A percentile compares a stretch with the other conserved stretches of the same genome.
These are phyloP conservation scores for Pentamera pediparva DNA, from an alignment of 53 echinoderm and acorn worm genomes.

Conservation along the genomic window DNA sequence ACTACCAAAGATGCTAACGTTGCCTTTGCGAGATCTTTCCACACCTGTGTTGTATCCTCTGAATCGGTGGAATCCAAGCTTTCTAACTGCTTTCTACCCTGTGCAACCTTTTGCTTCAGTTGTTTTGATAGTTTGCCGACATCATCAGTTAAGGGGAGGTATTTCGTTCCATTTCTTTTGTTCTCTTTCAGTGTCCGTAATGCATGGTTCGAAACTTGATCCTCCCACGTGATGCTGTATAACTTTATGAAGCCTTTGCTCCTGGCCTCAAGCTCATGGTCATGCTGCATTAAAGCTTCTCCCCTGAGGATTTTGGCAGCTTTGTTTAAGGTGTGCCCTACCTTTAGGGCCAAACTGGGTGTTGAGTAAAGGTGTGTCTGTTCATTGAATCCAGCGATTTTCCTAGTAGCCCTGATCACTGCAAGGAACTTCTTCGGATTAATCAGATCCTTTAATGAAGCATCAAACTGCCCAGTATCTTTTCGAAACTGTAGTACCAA, in stretches of 20 bases:
- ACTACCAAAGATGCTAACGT: constrained; percentile 49
- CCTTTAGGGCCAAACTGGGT: constrained; percentile 30
- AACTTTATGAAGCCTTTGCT: constrained; percentile 1
- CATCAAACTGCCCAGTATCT: constrained; percentile 1
- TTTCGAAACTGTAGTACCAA: constrained; percentile 9
- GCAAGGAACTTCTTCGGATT: constrained; percentile 23
- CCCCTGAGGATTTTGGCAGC: constrained; percentile 31
- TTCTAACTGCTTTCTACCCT: not conserved
- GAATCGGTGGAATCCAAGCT: not conserved
- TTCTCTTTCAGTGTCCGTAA: constrained; percentile 45
- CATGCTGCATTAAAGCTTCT: constrained; percentile 19
- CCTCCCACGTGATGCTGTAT: constrained; percentile 1
- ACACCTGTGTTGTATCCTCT: constrained; percentile 24
- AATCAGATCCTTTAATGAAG: constrained; percentile 9
- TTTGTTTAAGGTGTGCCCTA: constrained; percentile 36
- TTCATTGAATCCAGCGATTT: constrained; percentile 29
- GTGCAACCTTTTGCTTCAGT: constrained; percentile 33
- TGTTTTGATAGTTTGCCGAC: constrained; percentile 37
- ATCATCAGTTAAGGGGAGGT: constrained; percentile 62
- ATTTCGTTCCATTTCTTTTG: constrained; percentile 45
- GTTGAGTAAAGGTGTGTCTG: constrained; percentile 3
- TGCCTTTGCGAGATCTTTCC: constrained; percentile 56
- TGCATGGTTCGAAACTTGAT: not conserved
- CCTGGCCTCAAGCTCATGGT: constrained; percentile 1
- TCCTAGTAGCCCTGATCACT: constrained; percentile 19